Conservation (phyloP, 2,888 invertebrate genomes). For the Drosophila subquinaria region DNA sequence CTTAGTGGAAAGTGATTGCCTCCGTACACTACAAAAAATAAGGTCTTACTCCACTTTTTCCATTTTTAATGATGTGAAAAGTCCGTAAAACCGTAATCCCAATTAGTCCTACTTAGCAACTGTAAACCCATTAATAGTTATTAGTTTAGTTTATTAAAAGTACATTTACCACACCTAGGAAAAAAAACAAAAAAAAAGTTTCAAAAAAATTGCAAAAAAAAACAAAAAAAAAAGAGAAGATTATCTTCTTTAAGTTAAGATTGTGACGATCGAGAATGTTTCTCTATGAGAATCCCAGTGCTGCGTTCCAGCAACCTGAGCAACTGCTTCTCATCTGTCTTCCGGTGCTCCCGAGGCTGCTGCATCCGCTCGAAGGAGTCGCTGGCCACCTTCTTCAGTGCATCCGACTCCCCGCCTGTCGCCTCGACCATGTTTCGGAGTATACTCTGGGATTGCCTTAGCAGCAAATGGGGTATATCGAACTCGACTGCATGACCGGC, state of each 20-base stretch:
- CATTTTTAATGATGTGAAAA: not conserved
- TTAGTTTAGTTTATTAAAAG: slow-evolving; percentile 27
- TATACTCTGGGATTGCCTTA: slow-evolving; percentile 87
- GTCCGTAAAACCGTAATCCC: not conserved
- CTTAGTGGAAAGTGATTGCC: slow-evolving; percentile 1
- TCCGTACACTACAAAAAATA: not conserved
- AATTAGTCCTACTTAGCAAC: slow-evolving; percentile 9
- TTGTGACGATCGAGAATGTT: slow-evolving; percentile 16
- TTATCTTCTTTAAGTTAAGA: not conserved
- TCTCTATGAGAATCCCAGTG: slow-evolving; percentile 45
- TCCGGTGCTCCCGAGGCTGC: slow-evolving; percentile 3
- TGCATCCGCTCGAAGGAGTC: slow-evolving; percentile 71
- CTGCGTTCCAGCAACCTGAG: slow-evolving; percentile 37
- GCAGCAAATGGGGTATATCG: slow-evolving; percentile 89
- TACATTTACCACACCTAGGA: slow-evolving; percentile 20
- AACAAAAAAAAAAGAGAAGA: slow-evolving; percentile 12
- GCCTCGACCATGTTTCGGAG: slow-evolving; percentile 89
- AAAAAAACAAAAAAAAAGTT: slow-evolving; percentile 12
- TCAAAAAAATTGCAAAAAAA: slow-evolving; percentile 5
- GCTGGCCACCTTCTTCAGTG: slow-evolving; percentile 85
- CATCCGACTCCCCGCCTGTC: slow-evolving; percentile 86
- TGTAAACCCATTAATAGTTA: slow-evolving; percentile 17
- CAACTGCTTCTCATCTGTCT: slow-evolving; percentile 26
- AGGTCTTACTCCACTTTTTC: not conserved
- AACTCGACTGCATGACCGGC: slow-evolving; percentile 91